These are phyloP conservation scores for Chrysogorgia sp. DNA, from an alignment of 92 coral and sea anemone genomes.

Conservation along the genomic window DNA sequence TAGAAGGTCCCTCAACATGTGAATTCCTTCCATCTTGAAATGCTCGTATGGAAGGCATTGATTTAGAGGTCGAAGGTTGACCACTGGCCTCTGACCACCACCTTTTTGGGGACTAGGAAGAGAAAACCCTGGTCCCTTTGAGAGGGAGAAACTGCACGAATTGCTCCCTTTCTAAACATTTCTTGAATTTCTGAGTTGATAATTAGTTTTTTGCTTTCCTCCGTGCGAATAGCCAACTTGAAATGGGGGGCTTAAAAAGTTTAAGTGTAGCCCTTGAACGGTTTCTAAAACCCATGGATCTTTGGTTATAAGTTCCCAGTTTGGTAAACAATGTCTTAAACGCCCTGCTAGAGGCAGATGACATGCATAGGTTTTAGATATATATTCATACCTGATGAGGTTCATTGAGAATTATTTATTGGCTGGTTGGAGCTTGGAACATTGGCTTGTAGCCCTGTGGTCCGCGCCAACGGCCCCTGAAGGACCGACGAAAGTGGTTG, in stretches of 20 bases:
- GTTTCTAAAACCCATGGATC: conserved; percentile 52
- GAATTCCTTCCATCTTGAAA: too few species aligned
- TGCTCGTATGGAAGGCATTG: too few species aligned
- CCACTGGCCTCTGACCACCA: conserved; percentile 50
- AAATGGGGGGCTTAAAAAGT: too few species aligned
- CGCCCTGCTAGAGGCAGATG: conserved; percentile 59
- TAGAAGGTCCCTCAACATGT: too few species aligned
- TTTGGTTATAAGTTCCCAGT: conserved; percentile 49
- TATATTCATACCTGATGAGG: conserved; percentile 1
- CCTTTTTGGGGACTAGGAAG: conserved; percentile 61
- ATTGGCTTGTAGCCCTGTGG: neutral
- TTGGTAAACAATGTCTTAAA: too few species aligned
- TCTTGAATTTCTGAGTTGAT: conserved; percentile 50
- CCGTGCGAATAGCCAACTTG: conserved; percentile 2
- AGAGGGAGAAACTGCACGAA: conserved; percentile 31
- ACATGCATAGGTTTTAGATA: conserved; percentile 40
- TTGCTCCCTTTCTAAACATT: conserved; percentile 53
- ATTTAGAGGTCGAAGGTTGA: too few species aligned
- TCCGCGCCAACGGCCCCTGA: conserved; percentile 21
- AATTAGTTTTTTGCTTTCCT: neutral
- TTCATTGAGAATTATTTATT: neutral
- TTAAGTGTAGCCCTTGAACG: conserved; percentile 34
- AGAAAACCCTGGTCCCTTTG: conserved; percentile 52
- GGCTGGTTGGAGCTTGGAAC: conserved; percentile 8
- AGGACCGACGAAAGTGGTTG: neutral